Evolutionary conservation across 2,888 invertebrate genomes (phyloP).

Genomic region (Smittia sp.): DNA sequence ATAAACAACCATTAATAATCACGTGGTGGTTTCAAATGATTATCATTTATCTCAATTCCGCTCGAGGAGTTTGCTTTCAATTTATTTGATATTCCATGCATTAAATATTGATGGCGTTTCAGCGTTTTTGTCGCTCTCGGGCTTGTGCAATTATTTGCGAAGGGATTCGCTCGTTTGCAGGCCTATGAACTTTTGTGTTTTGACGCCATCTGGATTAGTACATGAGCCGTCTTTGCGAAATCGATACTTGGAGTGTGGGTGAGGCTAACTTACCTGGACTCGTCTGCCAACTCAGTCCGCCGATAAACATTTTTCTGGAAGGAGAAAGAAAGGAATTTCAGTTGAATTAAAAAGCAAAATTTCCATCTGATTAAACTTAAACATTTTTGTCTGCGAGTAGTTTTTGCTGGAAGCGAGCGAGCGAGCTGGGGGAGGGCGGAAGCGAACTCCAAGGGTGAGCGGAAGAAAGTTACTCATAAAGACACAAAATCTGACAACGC

Average conservation of each 20-base stretch:
- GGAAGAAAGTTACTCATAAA: too few species aligned
- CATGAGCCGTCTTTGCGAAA: not conserved
- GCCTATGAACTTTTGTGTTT: not conserved
- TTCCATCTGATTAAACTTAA: not conserved
- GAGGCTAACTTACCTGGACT: constrained; percentile 84
- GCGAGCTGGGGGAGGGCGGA: too few species aligned
- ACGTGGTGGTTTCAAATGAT: constrained; percentile 39
- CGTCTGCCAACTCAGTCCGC: constrained; percentile 99
- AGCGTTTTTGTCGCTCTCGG: not conserved
- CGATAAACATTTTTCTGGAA: constrained; percentile 99
- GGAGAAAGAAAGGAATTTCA: constrained; percentile 45
- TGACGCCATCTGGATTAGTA: constrained; percentile 3
- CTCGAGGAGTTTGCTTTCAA: constrained; percentile 28
- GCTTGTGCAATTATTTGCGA: constrained; percentile 5
- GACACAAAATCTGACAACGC: too few species aligned
- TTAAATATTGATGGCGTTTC: constrained; percentile 15
- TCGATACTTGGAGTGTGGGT: not conserved
- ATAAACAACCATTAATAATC: constrained; percentile 36
- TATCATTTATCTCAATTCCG: constrained; percentile 41
- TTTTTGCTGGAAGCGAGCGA: too few species aligned
- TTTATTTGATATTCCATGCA: constrained; percentile 15
- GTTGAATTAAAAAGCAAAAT: not conserved
- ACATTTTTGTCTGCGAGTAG: not conserved
- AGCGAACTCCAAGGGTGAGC: too few species aligned
- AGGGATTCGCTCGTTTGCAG: not conserved